A percentile compares a stretch with the other conserved stretches of the same genome.
phyloP scores from a whole-genome alignment of 2,888 invertebrate genomes.

The Pyrochroa serraticornis region DNA sequence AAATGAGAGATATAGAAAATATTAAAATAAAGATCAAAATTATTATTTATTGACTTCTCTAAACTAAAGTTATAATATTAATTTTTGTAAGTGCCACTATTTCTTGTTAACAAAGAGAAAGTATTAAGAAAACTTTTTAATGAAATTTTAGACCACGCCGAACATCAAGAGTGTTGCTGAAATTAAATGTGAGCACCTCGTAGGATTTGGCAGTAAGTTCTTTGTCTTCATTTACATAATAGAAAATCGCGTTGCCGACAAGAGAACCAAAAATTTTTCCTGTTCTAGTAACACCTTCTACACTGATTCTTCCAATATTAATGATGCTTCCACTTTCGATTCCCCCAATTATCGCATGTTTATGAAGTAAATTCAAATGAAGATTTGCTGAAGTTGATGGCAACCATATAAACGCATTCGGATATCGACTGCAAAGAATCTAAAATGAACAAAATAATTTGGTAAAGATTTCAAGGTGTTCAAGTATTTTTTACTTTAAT shows the following conservation, averaged over 20 bases:
- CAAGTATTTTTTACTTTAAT: background rate
- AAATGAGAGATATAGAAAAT: no score
- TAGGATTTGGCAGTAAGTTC: background rate
- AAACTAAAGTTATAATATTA: no score
- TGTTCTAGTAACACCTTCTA: background rate
- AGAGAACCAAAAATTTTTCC: background rate
- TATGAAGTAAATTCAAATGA: background rate
- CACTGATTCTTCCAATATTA: background rate
- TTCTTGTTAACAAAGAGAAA: no score
- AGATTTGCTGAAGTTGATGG: background rate
- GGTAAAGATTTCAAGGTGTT: background rate
- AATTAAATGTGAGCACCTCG: no score
- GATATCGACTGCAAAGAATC: slow-evolving; percentile 4
- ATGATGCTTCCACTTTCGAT: background rate
- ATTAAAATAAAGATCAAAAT: no score
- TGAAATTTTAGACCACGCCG: no score
- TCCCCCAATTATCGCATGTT: slow-evolving; percentile 1
- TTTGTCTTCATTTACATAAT: slow-evolving; percentile 1
- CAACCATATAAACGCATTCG: slow-evolving; percentile 4
- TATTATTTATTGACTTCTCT: no score
- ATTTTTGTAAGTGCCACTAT: no score
- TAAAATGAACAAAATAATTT: background rate
- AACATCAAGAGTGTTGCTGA: no score
- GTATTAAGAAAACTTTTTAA: no score
- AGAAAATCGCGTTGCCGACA: background rate